These are phyloP conservation scores for Anolis sagrei DNA, from an alignment of 2,113 vertebrate species.

Conservation along the genomic window DNA sequence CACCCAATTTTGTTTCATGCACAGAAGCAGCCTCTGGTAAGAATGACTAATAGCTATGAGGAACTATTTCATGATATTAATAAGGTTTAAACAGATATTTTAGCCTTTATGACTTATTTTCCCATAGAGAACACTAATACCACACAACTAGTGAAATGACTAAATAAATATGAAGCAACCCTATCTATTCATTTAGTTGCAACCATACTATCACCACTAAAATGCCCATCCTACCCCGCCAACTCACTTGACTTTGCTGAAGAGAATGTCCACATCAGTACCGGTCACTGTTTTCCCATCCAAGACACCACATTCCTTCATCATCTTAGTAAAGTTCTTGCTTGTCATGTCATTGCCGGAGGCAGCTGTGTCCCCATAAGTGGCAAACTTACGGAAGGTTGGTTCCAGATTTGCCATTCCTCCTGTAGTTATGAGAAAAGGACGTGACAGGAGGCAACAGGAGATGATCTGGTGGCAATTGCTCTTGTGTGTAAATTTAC, in stretches of 20 bases:
- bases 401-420: constrained; percentile 72
- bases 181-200: not conserved
- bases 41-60: no score
- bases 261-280: constrained; percentile 87
- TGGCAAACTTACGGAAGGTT: constrained; percentile 83
- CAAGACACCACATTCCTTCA: constrained; percentile 85
- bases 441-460: not conserved
- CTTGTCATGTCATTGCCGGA: constrained; percentile 83
- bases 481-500: no score
- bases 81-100: not conserved
- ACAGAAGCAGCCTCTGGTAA: not conserved
- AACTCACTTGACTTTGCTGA: constrained; percentile 90
- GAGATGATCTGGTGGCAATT: not conserved
- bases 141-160: not conserved
- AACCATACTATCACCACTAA: not conserved
- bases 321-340: constrained; percentile 88
- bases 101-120: no score
- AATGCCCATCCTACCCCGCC: not conserved
- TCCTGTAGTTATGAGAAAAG: not conserved
- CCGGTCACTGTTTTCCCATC: constrained; percentile 83
- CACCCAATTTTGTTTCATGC: not conserved
- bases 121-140: no score
- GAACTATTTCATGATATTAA: not conserved
- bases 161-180: not conserved
- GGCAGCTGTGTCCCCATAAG: constrained; percentile 83